Base-by-base conservation (phyloP, 2,888 invertebrate genomes). In the Epicampocera succincta region DNA sequence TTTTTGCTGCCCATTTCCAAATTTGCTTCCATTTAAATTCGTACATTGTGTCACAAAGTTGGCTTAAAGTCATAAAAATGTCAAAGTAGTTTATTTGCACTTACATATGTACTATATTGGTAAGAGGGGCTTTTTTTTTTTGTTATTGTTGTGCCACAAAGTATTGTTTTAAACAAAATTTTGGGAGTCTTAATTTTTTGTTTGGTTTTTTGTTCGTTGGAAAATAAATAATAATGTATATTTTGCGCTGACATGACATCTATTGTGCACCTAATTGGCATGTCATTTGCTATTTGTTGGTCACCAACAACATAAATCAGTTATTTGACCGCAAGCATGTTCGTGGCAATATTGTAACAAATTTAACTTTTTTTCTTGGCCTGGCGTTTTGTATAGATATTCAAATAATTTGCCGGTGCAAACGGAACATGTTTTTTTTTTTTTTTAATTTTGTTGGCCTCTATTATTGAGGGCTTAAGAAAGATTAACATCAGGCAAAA, bases 41-140 rank as follows among this genome's bases (percentile, higher is more conserved):
- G 50, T 68, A 42, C 19, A 50, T 63, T 80, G 25, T 73, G 50
- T 65, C 75, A 58, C 44, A 21, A 77, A 61, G 54, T 33, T 48
- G 69, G 63, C 78, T 83, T 80, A 80, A 79, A 81, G 80, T 83
- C 84, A 83, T 83, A 84, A 84, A 84, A 84, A 81, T 77, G 76
- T 72, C 83, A 81, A 77, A 74, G 76, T 66, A 71, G 76, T 76
- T 80, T 83, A 73, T 83, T 54, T 25, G 6, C 5, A 29, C 11
- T 42, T 48, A 65, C 19, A 61, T 46, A 25, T 40, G 21, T 17
- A 40, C 19, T n/a, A n/a, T n/a, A n/a, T n/a, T n/a, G n/a, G 19
- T 21, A 4, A 25, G n/a, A 25, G 29, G 6, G 29, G 29, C 12
- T n/a, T n/a, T 60, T 52, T 52, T 58, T 66, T 19, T 71, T 66